These are phyloP conservation scores for Apostichopus parvimensis DNA, from an alignment of 35 echinoderm and acorn worm genomes.

Conservation along the genomic window DNA sequence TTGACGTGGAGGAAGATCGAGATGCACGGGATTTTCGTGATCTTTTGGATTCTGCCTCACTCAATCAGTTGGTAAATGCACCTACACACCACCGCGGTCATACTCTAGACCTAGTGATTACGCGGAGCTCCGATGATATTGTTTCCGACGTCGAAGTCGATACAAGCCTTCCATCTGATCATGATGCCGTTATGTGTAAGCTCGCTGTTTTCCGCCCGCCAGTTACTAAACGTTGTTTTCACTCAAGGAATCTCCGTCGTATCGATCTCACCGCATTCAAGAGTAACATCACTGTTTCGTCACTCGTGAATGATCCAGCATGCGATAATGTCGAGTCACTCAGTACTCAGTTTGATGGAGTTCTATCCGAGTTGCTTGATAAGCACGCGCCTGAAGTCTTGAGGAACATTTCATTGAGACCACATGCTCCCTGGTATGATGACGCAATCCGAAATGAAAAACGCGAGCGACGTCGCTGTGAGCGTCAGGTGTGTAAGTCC, in stretches of 20 bases:
- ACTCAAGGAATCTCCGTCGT: slow-evolving; percentile 19
- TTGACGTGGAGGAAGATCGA: neutral
- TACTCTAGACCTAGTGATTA: neutral
- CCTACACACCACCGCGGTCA: neutral
- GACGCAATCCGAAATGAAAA: slow-evolving; percentile 5
- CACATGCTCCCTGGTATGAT: slow-evolving; percentile 33
- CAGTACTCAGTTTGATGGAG: slow-evolving; percentile 13
- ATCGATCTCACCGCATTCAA: slow-evolving; percentile 43
- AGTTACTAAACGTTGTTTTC: neutral
- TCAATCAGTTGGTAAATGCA: slow-evolving; percentile 5
- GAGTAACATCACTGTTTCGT: slow-evolving; percentile 37
- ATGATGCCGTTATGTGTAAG: neutral
- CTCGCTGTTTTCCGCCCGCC: slow-evolving; percentile 19
- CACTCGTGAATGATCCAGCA: neutral
- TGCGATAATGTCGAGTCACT: slow-evolving; percentile 7
- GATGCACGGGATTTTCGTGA: neutral
- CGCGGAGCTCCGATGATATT: neutral
- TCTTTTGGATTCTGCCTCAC: slow-evolving; percentile 3
- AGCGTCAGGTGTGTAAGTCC: slow-evolving; percentile 33
- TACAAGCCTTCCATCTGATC: slow-evolving; percentile 40
- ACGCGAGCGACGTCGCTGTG: slow-evolving; percentile 36
- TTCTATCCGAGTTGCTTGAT: slow-evolving; percentile 36
- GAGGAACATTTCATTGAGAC: slow-evolving; percentile 27
- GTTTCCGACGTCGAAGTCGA: neutral
- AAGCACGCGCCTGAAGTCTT: slow-evolving; percentile 34